Evolutionary conservation across 2,888 invertebrate genomes (phyloP), one percentile per base, ranked within the genome.

Genomic region (Pachycephus smyrnensis): DNA sequence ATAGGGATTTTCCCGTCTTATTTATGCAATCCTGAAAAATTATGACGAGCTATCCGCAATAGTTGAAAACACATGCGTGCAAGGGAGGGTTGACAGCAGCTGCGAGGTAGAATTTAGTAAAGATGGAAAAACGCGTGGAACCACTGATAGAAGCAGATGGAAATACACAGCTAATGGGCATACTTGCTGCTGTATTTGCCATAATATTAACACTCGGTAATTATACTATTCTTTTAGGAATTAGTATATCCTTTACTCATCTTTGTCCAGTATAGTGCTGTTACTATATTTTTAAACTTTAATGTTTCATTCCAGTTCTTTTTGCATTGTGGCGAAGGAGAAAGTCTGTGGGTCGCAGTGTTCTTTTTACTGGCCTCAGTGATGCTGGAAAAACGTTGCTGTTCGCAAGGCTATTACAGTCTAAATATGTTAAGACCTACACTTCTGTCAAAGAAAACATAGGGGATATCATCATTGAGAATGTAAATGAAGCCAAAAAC

Each of bases 331-430:
- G 94, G 92, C 93, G 93, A 80, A 92, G 93, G 78, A 93, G 93
- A 79, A 94, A 93, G 80, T 93, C 93, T 75, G 89, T 93, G 11
- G 93, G 95, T 37, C 93, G 94, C 69, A 94, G 94, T 84, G 93
- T 98, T 75, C 92, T 98, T 77, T 88, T 98, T 15, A 95, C 96
- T 76, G 99, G 99, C 3, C 93, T 98, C 3, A 96, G 96, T 85
- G 97, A 98, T 89, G 95, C 97, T 40, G 98, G 98, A 31, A 99
- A 99, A 93, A 98, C 98, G 3, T 92, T 97, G 68, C 92, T 98
- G 77, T 98, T 96, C 92, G 95, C 96, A 77, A 94, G 96, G 88
- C 92, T 98, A 73, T 92, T 96, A 30, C 94, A 95, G 90, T 94
- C 94, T 37, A 95, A 95, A 87, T 94, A 93, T 88, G 92, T 95